Evolutionary conservation across 2,113 vertebrate species (phyloP).

Genomic region (Microcebus griseorufus): DNA sequence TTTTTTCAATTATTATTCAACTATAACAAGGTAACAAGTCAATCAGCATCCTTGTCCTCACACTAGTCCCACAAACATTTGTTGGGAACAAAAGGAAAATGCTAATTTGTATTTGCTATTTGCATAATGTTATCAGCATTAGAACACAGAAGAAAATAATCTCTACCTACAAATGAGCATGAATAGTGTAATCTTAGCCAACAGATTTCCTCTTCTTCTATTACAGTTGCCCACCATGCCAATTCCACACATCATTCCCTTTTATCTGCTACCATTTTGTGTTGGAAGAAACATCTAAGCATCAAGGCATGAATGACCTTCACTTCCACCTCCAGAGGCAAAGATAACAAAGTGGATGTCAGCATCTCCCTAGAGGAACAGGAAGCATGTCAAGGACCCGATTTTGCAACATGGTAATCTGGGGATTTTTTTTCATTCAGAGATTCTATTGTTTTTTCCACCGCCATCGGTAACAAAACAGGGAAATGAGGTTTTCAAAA

Average conservation of each 20-base stretch:
- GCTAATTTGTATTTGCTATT: not conserved
- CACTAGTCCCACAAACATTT: not conserved
- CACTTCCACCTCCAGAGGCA: not conserved
- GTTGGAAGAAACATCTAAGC: not conserved
- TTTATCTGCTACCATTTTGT: not conserved
- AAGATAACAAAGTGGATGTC: not conserved
- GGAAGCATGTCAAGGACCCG: not conserved
- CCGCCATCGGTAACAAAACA: constrained; percentile 60
- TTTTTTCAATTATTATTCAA: not conserved
- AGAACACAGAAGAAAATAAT: not conserved
- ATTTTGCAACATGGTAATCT: constrained; percentile 44
- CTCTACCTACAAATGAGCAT: not conserved
- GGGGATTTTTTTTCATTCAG: constrained; percentile 5
- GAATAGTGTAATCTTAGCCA: not conserved
- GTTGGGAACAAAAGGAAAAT: not conserved
- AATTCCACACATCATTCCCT: not conserved
- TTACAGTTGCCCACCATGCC: not conserved
- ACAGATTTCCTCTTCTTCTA: not conserved
- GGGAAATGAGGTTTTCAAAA: constrained; percentile 72
- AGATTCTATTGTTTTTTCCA: constrained; percentile 65
- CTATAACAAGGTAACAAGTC: not conserved
- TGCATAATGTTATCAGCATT: not conserved
- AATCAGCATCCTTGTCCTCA: not conserved
- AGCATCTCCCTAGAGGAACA: not conserved
- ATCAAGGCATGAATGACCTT: not conserved